These are phyloP conservation scores for Helicolenus hilgendorfi DNA, from an alignment of 2,797 vertebrate species.

Conservation along the genomic window DNA sequence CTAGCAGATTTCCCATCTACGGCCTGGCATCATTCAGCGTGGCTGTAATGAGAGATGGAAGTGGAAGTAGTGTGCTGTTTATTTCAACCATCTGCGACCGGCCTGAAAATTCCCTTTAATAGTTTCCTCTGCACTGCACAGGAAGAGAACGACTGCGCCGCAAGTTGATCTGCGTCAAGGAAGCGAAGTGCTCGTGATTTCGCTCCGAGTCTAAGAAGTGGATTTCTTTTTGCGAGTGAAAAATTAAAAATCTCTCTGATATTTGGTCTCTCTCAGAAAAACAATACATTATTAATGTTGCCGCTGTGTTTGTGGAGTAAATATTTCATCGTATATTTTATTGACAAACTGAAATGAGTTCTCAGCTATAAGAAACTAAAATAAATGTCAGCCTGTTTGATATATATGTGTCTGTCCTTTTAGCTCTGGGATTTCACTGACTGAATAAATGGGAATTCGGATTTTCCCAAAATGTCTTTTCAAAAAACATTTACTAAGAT, in stretches of 20 bases:
- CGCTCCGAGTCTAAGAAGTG: slow-evolving; percentile 1
- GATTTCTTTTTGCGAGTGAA: slow-evolving; percentile 29
- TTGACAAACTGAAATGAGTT: slow-evolving; percentile 17
- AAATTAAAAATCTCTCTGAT: slow-evolving; percentile 42
- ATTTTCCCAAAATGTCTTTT: not conserved
- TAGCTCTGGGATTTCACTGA: not conserved
- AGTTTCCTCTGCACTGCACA: slow-evolving; percentile 28
- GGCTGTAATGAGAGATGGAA: slow-evolving; percentile 74
- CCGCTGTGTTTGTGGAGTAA: slow-evolving; percentile 15
- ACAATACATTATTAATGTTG: slow-evolving; percentile 44
- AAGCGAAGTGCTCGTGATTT: slow-evolving; percentile 13
- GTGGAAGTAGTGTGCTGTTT: slow-evolving; percentile 73
- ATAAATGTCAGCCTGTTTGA: not conserved
- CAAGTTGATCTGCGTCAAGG: slow-evolving; percentile 21
- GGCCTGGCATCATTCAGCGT: slow-evolving; percentile 63
- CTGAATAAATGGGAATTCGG: not conserved
- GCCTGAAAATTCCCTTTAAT: slow-evolving; percentile 71
- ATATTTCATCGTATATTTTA: slow-evolving; percentile 51
- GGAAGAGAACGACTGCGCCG: slow-evolving; percentile 38
- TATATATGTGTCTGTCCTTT: not conserved
- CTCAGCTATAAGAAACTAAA: not conserved
- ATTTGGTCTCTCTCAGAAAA: slow-evolving; percentile 29
- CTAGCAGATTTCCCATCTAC: slow-evolving; percentile 73
- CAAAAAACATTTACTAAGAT: not conserved
- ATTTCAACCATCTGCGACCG: slow-evolving; percentile 81